These are phyloP conservation scores for Brassicogethes aeneus DNA, from an alignment of 2,888 invertebrate species.

Conservation along the genomic window DNA sequence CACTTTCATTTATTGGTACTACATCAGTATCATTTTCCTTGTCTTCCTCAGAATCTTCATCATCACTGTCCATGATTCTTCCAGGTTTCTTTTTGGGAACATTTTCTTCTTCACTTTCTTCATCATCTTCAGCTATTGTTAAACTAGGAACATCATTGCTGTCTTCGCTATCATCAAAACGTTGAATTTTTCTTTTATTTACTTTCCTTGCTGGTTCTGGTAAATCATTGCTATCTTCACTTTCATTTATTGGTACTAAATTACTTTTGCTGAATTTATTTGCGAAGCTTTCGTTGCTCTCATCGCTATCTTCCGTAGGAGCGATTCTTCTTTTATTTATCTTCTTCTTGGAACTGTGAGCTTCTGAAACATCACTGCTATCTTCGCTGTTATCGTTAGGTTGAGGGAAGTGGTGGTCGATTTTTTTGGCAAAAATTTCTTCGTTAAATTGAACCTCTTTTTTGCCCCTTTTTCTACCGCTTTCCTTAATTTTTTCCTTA, in stretches of 20 bases:
- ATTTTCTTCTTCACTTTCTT: slow-evolving; percentile 11
- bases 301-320: neutral
- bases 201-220: neutral
- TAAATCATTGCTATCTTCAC: slow-evolving; percentile 4
- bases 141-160: slow-evolving; percentile 1
- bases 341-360: slow-evolving; percentile 3
- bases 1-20: slow-evolving; percentile 1
- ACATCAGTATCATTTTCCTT: slow-evolving; percentile 3
- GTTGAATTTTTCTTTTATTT: slow-evolving; percentile 7
- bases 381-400: neutral
- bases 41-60: slow-evolving; percentile 7
- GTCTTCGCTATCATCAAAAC: slow-evolving; percentile 2
- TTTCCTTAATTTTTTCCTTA: slow-evolving; percentile 3
- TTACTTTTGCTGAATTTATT: slow-evolving; percentile 5
- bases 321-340: slow-evolving; percentile 1
- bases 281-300: neutral
- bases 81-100: slow-evolving; percentile 4
- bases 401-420: too few relatives aligned
- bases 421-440: too few relatives aligned
- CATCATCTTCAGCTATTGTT: slow-evolving; percentile 12
- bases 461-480: neutral
- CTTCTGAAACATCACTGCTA: slow-evolving; percentile 1
- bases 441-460: too few relatives aligned
- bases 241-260: slow-evolving; percentile 4
- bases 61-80: slow-evolving; percentile 13